These are phyloP conservation scores for Stomatorhinus walkeri DNA, from an alignment of 2,797 vertebrate species.

Conservation along the genomic window DNA sequence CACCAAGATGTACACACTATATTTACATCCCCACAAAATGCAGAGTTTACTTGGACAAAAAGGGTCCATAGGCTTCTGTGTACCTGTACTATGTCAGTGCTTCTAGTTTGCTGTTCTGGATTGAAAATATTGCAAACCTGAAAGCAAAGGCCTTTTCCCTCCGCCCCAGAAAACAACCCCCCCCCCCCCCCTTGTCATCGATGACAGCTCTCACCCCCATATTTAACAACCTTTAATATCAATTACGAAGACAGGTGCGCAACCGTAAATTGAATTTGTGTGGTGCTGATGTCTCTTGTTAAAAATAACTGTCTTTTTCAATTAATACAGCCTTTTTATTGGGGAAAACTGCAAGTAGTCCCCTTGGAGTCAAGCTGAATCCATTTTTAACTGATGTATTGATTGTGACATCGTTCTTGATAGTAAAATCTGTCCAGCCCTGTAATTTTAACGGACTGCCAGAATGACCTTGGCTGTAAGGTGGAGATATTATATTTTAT, in stretches of 20 bases:
- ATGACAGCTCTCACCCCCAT: slow-evolving; percentile 50
- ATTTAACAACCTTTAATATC: slow-evolving; percentile 61
- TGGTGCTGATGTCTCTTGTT: slow-evolving; percentile 49
- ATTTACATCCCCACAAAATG: not conserved
- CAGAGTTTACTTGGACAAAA: not conserved
- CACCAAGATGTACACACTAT: not conserved
- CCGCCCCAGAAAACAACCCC: slow-evolving; percentile 18
- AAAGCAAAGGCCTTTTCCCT: slow-evolving; percentile 17
- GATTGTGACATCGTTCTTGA: slow-evolving; percentile 49
- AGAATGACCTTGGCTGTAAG: slow-evolving; percentile 44
- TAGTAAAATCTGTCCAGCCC: slow-evolving; percentile 25
- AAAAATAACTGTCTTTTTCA: slow-evolving; percentile 61
- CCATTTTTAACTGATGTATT: slow-evolving; percentile 50
- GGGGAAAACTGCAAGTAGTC: slow-evolving; percentile 46
- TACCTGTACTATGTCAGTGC: not conserved
- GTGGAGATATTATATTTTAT: not conserved
- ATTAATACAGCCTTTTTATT: slow-evolving; percentile 56
- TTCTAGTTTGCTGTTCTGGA: not conserved
- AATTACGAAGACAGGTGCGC: slow-evolving; percentile 58
- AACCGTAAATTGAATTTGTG: slow-evolving; percentile 55
- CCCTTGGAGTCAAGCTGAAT: slow-evolving; percentile 39
- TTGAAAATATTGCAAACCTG: slow-evolving; percentile 5
- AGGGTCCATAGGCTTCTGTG: not conserved
- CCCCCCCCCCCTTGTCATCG: slow-evolving; percentile 21
- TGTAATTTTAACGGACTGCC: slow-evolving; percentile 47